Evolutionary conservation across 2,888 invertebrate genomes (phyloP), one percentile per base, ranked within the genome.

Genomic region (Merodon equestris): DNA sequence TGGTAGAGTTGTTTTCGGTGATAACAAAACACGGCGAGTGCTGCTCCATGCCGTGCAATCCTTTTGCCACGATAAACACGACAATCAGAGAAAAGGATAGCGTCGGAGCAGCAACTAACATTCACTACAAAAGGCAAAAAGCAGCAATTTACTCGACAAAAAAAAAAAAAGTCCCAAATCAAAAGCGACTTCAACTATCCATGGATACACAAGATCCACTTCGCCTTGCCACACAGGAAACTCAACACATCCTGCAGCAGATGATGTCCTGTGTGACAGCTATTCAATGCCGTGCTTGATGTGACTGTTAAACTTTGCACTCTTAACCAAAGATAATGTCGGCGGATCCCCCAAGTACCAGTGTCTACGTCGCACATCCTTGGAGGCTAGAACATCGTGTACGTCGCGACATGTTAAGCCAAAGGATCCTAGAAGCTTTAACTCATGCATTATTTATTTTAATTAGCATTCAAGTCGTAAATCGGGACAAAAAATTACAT

Each of bases 401-500:
- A 44, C 44, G 12, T 44, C 48, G 72, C 40, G 12, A 40, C 40
- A 27, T 27, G 27, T 66, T 40, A 60, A 44, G 54, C 56, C n/a
- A 47, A 27, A 47, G 34, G 42, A 58, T 61, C 40, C 44, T 19
- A 60, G 27, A 7, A 40, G 40, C 40, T n/a, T 57, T 48, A 40
- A 47, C 57, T 77, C 67, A 73, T 77, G 61, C 66, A 67, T 73
- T 77, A 77, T 77, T 77, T 77, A 77, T 77, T 68, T 77, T 77
- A 77, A 77, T 77, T 77, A 77, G 77, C 53, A 77, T 73, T 73
- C 67, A 48, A 48, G 19, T 60, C 14, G 19, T 19, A 56, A n/a
- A n/a, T 40, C 44, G 36, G 50, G 56, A 61, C 3, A 10, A 40
- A 40, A 40, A 2, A 61, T 36, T 45, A 18, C n/a, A n/a, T n/a